phyloP scores from a whole-genome alignment of 2,113 vertebrate species.

The Periophthalmus modestus region DNA sequence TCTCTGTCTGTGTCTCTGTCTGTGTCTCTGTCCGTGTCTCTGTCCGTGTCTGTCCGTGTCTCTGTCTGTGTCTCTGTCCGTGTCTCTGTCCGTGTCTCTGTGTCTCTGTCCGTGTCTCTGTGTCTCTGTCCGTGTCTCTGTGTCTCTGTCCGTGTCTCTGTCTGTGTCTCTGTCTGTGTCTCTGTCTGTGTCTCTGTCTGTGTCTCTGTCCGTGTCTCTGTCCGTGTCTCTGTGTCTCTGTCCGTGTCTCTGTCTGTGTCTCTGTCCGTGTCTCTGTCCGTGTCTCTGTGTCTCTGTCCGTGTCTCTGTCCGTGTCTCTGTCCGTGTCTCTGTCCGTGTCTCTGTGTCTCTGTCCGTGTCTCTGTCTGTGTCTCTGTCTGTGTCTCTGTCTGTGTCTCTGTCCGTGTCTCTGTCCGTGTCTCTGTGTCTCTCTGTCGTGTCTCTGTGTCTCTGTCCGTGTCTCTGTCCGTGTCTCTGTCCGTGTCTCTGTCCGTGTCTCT shows the following conservation, averaged over 20 bases:
- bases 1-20: not conserved
- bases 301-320: not conserved
- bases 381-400: too few relatives aligned
- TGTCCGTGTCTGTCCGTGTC: not conserved
- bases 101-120: not conserved
- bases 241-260: too few relatives aligned
- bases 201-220: not conserved
- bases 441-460: slow-evolving; percentile 6
- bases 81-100: not conserved
- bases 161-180: not conserved
- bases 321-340: not conserved
- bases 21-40: not conserved
- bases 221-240: not conserved
- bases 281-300: not conserved
- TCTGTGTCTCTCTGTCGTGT: too few relatives aligned
- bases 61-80: not conserved
- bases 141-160: not conserved
- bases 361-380: slow-evolving; percentile 2
- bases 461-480: too few relatives aligned
- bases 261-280: not conserved
- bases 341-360: not conserved
- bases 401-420: too few relatives aligned
- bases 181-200: too few relatives aligned
- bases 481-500: too few relatives aligned
- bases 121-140: not conserved